Conservation (phyloP, 2,888 invertebrate genomes). For the Phengaris alcon region DNA sequence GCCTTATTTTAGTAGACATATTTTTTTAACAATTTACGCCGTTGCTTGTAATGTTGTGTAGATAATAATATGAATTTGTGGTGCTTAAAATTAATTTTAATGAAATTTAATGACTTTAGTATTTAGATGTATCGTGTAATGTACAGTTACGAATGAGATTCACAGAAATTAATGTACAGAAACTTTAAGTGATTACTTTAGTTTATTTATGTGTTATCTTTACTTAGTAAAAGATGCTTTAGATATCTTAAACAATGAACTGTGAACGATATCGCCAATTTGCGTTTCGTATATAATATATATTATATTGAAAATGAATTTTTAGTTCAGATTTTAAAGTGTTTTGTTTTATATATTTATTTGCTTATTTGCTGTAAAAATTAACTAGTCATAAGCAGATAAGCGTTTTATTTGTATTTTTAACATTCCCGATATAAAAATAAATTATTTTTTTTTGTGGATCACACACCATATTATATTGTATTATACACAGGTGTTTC, state of each 20-base stretch:
- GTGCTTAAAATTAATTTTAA: constrained; percentile 34
- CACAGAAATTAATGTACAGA: constrained; percentile 61
- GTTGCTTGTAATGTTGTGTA: constrained; percentile 34
- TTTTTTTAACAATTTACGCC: constrained; percentile 28
- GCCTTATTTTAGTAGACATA: constrained; percentile 30
- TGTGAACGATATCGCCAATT: neutral
- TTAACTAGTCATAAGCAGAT: constrained; percentile 70
- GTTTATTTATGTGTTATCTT: constrained; percentile 35
- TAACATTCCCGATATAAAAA: constrained; percentile 11
- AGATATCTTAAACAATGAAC: neutral
- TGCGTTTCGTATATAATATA: neutral
- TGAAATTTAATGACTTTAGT: constrained; percentile 23
- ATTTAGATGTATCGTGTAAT: constrained; percentile 50
- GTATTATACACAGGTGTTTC: constrained; percentile 22
- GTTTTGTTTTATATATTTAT: neutral
- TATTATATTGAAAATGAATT: neutral
- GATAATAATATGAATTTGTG: constrained; percentile 25
- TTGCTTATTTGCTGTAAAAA: constrained; percentile 60
- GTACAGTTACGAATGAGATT: constrained; percentile 80
- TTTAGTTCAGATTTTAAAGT: neutral
- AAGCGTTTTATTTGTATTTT: constrained; percentile 40
- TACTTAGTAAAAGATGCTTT: constrained; percentile 30
- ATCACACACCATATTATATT: neutral
- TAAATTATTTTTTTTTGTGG: constrained; percentile 9
- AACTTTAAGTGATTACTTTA: constrained; percentile 39